These are phyloP conservation scores for Mus minutoides DNA, from an alignment of 2,797 vertebrate species.

Conservation along the genomic window DNA sequence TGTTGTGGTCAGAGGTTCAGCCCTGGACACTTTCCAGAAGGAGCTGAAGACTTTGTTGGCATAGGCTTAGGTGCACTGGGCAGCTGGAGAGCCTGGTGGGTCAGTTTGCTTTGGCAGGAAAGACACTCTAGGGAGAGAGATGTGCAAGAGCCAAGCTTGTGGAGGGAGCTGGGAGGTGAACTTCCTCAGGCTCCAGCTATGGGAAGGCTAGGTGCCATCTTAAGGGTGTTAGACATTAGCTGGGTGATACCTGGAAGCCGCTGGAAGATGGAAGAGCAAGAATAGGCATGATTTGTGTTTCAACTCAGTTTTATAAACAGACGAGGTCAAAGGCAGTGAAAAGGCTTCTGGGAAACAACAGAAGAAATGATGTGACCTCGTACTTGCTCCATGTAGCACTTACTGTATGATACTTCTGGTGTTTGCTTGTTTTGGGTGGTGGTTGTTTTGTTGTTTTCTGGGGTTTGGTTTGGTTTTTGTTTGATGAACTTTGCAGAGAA, in stretches of 20 bases:
- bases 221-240: not conserved
- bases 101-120: not conserved
- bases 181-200: not conserved
- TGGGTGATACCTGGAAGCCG: not conserved
- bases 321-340: not conserved
- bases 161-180: not conserved
- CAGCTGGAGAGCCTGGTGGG: rapidly evolving
- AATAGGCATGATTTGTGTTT: slow-evolving; percentile 39
- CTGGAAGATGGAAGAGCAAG: not conserved
- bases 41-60: not conserved
- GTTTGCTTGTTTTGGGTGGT: not conserved
- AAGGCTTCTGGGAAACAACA: not conserved
- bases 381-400: not conserved
- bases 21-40: not conserved
- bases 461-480: not conserved
- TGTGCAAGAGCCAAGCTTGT: not conserved
- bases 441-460: no score
- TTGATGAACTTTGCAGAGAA: slow-evolving; percentile 18
- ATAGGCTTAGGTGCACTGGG: not conserved
- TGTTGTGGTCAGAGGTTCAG: not conserved
- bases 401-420: not conserved
- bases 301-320: slow-evolving; percentile 21
- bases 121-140: not conserved
- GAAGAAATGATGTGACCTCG: not conserved
- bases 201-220: not conserved